Evolutionary conservation across 2,888 invertebrate species (phyloP).

Genomic region (Melinaea marsaeus): DNA sequence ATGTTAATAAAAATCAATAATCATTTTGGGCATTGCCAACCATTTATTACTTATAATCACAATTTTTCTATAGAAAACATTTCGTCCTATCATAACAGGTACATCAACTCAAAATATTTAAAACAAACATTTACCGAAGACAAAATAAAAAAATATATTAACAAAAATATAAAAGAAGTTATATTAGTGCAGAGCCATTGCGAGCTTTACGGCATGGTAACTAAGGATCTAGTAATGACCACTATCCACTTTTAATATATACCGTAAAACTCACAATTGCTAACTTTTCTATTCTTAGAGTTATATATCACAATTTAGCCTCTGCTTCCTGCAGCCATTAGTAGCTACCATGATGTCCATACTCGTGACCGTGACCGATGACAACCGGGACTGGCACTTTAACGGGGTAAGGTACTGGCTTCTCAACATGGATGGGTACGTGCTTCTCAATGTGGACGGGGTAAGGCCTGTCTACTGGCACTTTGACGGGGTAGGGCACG

Average conservation of each 20-base stretch:
- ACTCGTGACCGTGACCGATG: conserved; percentile 71
- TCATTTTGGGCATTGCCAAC: conserved; percentile 55
- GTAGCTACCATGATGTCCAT: conserved; percentile 75
- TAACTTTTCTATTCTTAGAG: conserved; percentile 70
- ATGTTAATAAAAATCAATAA: conserved; percentile 45
- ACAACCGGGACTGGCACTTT: conserved; percentile 79
- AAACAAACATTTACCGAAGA: conserved; percentile 57
- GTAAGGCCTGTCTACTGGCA: conserved; percentile 79
- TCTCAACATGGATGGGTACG: conserved; percentile 82
- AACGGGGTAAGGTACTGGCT: conserved; percentile 81
- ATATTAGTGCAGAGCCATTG: conserved; percentile 61
- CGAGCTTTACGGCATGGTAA: conserved; percentile 48
- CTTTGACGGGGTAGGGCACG: conserved; percentile 74
- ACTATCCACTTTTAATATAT: conserved; percentile 55
- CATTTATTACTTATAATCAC: conserved; percentile 52
- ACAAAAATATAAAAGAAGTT: conserved; percentile 49
- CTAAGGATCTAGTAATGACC: conserved; percentile 47
- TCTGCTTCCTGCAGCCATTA: conserved; percentile 76
- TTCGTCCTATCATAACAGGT: conserved; percentile 66
- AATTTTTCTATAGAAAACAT: conserved; percentile 42
- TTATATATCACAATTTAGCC: conserved; percentile 76
- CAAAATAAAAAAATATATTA: conserved; percentile 56
- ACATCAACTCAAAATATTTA: conserved; percentile 67
- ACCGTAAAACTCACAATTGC: conserved; percentile 55
- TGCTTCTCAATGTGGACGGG: conserved; percentile 82